A percentile compares a stretch with the other conserved stretches of the same genome.
These are phyloP conservation scores for Lichenostomus cassidix DNA, from an alignment of 2,113 vertebrate genomes.

Conservation along the genomic window DNA sequence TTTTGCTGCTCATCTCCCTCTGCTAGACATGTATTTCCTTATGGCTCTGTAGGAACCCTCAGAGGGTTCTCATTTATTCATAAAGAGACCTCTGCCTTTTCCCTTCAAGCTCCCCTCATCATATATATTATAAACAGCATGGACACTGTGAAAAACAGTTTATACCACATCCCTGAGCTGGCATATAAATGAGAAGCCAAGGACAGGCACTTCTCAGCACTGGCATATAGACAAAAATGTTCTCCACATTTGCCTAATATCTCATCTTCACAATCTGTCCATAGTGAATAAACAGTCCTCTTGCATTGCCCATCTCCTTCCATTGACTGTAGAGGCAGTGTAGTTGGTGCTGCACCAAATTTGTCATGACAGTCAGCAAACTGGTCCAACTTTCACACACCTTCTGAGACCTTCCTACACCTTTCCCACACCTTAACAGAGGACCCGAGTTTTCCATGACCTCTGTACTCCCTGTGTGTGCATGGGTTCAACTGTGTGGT, in stretches of 20 bases:
- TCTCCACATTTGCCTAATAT: background rate
- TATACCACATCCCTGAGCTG: background rate
- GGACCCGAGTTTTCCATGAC: background rate
- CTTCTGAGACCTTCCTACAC: too few species aligned
- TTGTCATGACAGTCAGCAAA: background rate
- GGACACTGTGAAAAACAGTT: background rate
- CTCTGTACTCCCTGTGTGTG: background rate
- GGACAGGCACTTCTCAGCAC: background rate
- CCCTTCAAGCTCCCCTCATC: background rate
- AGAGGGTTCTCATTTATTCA: background rate
- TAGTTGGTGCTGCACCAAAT: background rate
- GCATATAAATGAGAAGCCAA: background rate
- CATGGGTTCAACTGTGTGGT: background rate
- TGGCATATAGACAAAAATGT: background rate
- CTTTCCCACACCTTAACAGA: background rate
- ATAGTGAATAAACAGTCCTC: background rate
- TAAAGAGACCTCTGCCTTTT: background rate
- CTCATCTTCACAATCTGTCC: background rate
- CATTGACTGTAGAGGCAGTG: background rate
- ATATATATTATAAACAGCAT: background rate
- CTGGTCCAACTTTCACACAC: background rate
- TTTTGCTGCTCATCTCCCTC: background rate
- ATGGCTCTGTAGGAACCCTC: background rate
- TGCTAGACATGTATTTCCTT: background rate
- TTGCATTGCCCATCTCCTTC: background rate